Base-by-base conservation (phyloP, 2,113 vertebrate genomes). In the Peromyscus maniculatus region DNA sequence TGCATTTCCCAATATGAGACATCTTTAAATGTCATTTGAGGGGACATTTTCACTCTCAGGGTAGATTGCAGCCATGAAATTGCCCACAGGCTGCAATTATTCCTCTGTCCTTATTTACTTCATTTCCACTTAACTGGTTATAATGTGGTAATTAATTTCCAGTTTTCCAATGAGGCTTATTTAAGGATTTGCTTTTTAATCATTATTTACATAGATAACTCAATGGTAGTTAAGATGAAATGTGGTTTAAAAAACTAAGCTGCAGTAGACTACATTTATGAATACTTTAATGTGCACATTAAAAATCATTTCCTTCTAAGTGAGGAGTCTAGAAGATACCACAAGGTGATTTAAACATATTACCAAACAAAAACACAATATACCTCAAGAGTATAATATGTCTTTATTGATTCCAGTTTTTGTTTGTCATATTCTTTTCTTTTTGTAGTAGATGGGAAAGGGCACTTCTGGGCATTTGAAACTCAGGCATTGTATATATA, bases 401-500 rank as follows among this genome's bases (percentile, higher is more conserved):
- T 87, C 28, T 80, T 89, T 91, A 72, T 36, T 80, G 26, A 66
- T 69, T 46, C 31, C 75, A 52, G 15, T 46, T 46, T 92, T 66
- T 88, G 10, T 39, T 77, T 46, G 39, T 7, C 43, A 74, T 87
- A 71, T 59, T 19, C 4, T 13, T 77, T 62, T 46, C 13, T 36
- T 89, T 77, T 62, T 49, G 11, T 82, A 72, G 43, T 64, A 26
- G 33, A 33, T 95, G 13, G 86, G 28, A 39, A 94, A 78, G 2
- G 78, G n/a, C 11, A 83, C 66, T 89, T 87, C 91, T 97, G 78
- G 55, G 16, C 75, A 94, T 15, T 59, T 83, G 92, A 97, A 98
- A 97, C 62, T 66, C 95, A 84, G 96, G 92, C 94, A 97, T 96
- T 98, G 24, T 82, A 74, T 55, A 43, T 62, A 89, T 86, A 89